These are phyloP conservation scores for Dicentrarchus labrax DNA, from an alignment of 2,113 vertebrate species.

Conservation along the genomic window DNA sequence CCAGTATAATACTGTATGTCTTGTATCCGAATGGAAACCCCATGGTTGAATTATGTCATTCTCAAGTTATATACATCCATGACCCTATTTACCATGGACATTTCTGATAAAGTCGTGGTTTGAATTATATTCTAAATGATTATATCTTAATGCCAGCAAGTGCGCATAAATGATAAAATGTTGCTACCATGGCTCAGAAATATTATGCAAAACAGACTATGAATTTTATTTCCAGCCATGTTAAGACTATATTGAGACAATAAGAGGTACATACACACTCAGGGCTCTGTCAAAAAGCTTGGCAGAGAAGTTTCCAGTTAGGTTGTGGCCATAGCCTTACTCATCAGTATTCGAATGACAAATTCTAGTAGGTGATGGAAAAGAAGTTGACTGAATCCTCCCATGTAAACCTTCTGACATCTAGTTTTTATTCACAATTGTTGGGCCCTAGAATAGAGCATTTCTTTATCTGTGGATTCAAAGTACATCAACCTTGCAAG, in stretches of 20 bases:
- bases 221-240: background rate
- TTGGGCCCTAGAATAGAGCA: background rate
- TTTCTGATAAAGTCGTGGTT: background rate
- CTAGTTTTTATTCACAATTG: background rate
- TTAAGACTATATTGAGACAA: background rate
- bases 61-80: background rate
- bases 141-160: background rate
- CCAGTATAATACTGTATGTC: background rate
- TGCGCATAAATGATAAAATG: background rate
- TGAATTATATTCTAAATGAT: background rate
- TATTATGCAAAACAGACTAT: background rate
- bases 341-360: background rate
- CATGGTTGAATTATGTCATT: background rate
- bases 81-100: background rate
- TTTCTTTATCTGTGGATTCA: constrained; percentile 22
- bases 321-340: background rate
- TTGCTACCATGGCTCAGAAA: background rate
- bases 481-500: constrained; percentile 5
- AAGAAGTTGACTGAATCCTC: background rate
- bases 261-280: background rate
- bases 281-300: background rate
- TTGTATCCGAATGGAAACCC: background rate
- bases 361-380: background rate
- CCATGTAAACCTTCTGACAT: background rate
- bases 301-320: background rate